These are phyloP conservation scores for Drosophila trapezifrons DNA, from an alignment of 1,140 invertebrate species.

Conservation along the genomic window DNA sequence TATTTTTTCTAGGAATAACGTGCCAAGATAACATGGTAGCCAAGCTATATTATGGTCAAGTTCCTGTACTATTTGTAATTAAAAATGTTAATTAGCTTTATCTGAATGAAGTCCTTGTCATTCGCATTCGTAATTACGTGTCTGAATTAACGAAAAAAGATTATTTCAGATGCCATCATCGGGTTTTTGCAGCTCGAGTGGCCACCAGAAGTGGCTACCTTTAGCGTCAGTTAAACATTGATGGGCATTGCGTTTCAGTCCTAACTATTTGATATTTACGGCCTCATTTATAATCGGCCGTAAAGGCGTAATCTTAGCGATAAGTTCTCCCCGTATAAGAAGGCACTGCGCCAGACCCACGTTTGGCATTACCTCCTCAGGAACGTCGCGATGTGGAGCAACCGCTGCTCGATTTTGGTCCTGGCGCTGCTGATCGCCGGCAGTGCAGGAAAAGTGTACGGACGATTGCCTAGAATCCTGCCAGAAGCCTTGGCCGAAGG, in stretches of 20 bases:
- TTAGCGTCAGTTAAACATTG: slow-evolving; percentile 25
- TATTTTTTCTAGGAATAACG: neutral
- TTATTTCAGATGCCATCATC: slow-evolving; percentile 14
- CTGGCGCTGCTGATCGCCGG: slow-evolving; percentile 51
- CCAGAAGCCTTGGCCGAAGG: slow-evolving; percentile 44
- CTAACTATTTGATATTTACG: slow-evolving; percentile 16
- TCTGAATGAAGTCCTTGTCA: neutral
- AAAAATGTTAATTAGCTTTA: neutral
- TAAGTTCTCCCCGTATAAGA: slow-evolving; percentile 47
- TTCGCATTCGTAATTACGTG: slow-evolving; percentile 27
- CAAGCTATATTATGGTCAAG: neutral
- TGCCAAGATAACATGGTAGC: neutral
- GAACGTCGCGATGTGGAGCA: slow-evolving; percentile 51
- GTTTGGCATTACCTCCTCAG: slow-evolving; percentile 31
- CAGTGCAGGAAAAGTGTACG: slow-evolving; percentile 8
- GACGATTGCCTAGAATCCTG: slow-evolving; percentile 45
- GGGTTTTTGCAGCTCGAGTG: slow-evolving; percentile 18
- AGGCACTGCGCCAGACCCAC: neutral
- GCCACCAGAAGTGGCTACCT: slow-evolving; percentile 7
- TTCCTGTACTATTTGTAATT: neutral
- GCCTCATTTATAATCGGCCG: slow-evolving; percentile 7
- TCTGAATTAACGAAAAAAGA: slow-evolving; percentile 1
- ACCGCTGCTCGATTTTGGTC: slow-evolving; percentile 39
- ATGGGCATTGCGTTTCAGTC: slow-evolving; percentile 16
- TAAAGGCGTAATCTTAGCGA: slow-evolving; percentile 9